Base-by-base conservation (phyloP, 2,797 vertebrate genomes). In the Acanthurus lineatus region DNA sequence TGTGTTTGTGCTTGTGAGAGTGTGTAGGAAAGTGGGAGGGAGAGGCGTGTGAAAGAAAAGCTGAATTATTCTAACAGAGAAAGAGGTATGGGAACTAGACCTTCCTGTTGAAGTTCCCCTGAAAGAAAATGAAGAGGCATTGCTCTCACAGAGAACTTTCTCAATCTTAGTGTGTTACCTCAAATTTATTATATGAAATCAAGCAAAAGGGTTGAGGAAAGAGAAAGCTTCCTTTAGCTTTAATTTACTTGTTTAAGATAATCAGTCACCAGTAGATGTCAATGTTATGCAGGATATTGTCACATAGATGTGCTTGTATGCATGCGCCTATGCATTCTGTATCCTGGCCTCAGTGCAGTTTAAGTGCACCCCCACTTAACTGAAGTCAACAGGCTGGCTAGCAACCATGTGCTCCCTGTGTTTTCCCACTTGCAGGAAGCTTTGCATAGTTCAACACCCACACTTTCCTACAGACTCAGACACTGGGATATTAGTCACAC, bases 351-450 rank as follows among this genome's bases (percentile, higher is more conserved):
- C 19, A 54, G 32, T 47, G 48, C 25, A 73, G 81, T 60, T 86
- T 54, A 56, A 82, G 78, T 76, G 75, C 61, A 76, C 32, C 79
- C 72, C 59, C 68, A 73, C 84, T 81, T 69, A 76, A 76, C 66
- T 88, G 75, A 69, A 90, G 85, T 88, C 83, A 89, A 73, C 86
- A 87, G 64, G 52, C 76, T 57, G 62, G 32, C 84, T 32, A 64
- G 81, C 47, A 81, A 92, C 76, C 90, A 85, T 86, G 86, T 84
- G 86, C 86, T 91, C 85, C 77, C 75, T 80, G 85, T 80, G 68
- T 91, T 90, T 89, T 87, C 92, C 90, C 83, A 85, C 65, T 86
- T 76, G 89, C 86, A 85, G 81, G 88, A 91, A 94, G 86, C 76
- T 85, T 81, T 84, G 83, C 85, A 91, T 91, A 91, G 79, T 74